Evolutionary conservation across 1,140 invertebrate genomes (phyloP).

Genomic region (Caerostris darwini): DNA sequence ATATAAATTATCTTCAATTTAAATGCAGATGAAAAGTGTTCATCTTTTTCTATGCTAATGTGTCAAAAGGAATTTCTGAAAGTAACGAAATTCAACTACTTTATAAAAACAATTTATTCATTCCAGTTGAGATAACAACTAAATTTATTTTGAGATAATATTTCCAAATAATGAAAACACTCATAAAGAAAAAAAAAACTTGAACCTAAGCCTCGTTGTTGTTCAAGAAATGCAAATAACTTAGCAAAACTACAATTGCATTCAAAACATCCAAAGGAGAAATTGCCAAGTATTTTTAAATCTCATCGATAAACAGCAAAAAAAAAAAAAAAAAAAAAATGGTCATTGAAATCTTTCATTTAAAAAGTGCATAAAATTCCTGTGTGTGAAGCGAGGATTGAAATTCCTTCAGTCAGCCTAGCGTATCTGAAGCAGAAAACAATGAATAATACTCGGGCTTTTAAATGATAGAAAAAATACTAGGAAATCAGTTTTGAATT

Average conservation of each 20-base stretch:
- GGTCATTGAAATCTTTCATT: conserved; percentile 18
- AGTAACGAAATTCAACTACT: background rate
- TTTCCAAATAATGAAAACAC: background rate
- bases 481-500: conserved; percentile 65
- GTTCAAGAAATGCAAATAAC: conserved; percentile 2
- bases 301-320: background rate
- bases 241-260: background rate
- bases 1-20: background rate
- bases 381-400: conserved; percentile 11
- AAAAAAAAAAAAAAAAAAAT: background rate
- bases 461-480: conserved; percentile 39
- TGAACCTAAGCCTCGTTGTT: background rate
- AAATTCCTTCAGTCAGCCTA: conserved; percentile 2
- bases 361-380: conserved; percentile 21
- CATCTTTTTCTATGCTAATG: conserved; percentile 1
- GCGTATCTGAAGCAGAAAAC: conserved; percentile 51
- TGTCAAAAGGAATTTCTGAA: background rate
- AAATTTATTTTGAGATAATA: background rate
- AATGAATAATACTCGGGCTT: conserved; percentile 72
- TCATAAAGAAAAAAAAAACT: background rate
- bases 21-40: background rate
- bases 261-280: background rate
- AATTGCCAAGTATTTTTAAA: conserved; percentile 1
- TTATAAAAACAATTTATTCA: background rate
- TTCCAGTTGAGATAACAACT: background rate